phyloP scores from a whole-genome alignment of 2,113 vertebrate species.

The Cephalophus harveyi region DNA sequence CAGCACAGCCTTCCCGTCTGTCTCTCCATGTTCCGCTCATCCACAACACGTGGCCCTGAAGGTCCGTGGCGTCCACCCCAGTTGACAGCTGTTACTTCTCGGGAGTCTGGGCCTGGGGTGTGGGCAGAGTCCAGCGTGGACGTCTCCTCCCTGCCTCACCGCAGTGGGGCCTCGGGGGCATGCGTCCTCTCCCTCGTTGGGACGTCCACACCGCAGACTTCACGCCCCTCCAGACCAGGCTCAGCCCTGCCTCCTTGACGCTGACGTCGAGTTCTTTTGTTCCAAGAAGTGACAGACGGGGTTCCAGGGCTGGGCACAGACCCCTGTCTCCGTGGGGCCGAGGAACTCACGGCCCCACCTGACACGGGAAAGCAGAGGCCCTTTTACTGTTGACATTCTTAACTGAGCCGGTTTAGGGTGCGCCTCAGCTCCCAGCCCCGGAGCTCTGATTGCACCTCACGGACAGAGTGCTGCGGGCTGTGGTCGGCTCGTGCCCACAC shows the following conservation, averaged over 20 bases:
- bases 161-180: rapidly evolving
- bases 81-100: rapidly evolving
- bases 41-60: no score
- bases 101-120: background rate
- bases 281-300: background rate
- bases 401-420: no score
- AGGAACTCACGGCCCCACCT: background rate
- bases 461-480: rapidly evolving
- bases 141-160: rapidly evolving
- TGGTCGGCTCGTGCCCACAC: background rate
- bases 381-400: background rate
- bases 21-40: background rate
- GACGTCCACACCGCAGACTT: background rate
- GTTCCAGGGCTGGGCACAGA: background rate
- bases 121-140: background rate
- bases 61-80: background rate
- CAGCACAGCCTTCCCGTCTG: background rate
- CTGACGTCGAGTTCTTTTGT: background rate
- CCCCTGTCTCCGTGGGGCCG: background rate
- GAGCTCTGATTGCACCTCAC: no score
- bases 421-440: background rate
- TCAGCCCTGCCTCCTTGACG: background rate
- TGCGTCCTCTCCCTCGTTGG: rapidly evolving
- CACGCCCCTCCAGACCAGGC: background rate
- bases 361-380: background rate